Evolutionary conservation across 2,797 vertebrate genomes (phyloP), one percentile per base, ranked within the genome.

Genomic region (Pygocentrus nattereri): DNA sequence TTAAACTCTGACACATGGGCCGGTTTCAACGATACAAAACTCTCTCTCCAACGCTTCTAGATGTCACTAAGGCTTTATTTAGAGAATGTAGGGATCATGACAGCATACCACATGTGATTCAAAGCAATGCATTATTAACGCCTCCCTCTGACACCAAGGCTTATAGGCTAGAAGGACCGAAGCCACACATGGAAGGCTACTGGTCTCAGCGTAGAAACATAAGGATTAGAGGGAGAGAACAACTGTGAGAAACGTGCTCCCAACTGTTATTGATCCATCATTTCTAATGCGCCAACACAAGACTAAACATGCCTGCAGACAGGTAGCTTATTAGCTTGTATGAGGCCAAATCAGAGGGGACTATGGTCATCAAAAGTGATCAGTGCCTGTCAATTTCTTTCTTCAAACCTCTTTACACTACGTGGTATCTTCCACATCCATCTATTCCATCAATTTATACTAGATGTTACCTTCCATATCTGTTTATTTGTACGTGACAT

Each of bases 1-100:
- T 87, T 81, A 79, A 86, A 82, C 82, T 38, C 74, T 70, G 68
- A 81, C 78, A 81, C 81, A 80, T 78, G 73, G 80, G 86, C 80
- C 79, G 69, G 62, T 79, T 87, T 83, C 70, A 78, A 70, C 76
- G 74, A 79, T 31, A 19, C 78, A 76, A 67, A 84, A 83, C 74
- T 61, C 75, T 49, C 75, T 49, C 69, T 81, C 68, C 69, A 10
- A 74, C 80, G 76, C 47, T 64, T 75, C 59, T 70, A 18, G 52
- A 78, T 82, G 70, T 78, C 79, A 85, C 50, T 70, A 54, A 54
- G 78, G 74, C 56, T 52, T 74, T 78, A 82, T 84, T 82, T 77
- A 84, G 76, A 50, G 27, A 80, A 68, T 70, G 67, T 44, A 44
- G 73, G 65, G 68, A 67, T 83, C 68, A 64, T 76, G 74, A 80